Conservation (phyloP, 1,140 invertebrate species). For the Parasteatoda tepidariorum region DNA sequence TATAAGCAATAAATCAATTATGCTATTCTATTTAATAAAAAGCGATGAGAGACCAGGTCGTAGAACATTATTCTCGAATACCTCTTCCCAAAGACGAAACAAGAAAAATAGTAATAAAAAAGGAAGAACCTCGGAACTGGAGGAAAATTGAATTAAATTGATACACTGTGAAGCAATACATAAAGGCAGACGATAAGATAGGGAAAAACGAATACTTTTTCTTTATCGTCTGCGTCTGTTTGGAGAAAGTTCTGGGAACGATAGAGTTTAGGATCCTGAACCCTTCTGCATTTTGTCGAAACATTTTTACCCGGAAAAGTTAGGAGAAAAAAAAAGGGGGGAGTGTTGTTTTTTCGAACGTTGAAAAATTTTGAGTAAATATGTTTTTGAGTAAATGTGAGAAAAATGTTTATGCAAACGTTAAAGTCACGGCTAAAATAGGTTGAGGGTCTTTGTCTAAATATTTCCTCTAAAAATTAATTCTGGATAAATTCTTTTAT, state of each 20-base stretch:
- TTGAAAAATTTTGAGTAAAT: slow-evolving; percentile 5
- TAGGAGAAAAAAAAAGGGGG: too few relatives aligned
- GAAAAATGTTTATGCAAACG: too few relatives aligned
- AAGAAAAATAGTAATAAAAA: not conserved
- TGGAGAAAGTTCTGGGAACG: too few relatives aligned
- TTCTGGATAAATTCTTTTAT: too few relatives aligned
- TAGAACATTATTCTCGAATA: not conserved
- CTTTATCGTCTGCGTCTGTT: slow-evolving; percentile 2
- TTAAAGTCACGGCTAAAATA: too few relatives aligned
- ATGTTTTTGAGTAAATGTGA: too few relatives aligned
- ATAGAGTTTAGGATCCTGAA: too few relatives aligned
- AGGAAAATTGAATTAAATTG: slow-evolving; percentile 39
- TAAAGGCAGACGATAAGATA: slow-evolving; percentile 9
- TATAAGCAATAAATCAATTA: slow-evolving; percentile 4
- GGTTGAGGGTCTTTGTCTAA: too few relatives aligned
- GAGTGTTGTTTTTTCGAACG: too few relatives aligned
- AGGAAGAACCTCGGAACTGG: not conserved
- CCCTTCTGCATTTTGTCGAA: too few relatives aligned
- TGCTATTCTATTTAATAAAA: not conserved
- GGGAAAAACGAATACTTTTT: not conserved
- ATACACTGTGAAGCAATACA: slow-evolving; percentile 18
- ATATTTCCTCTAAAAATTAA: too few relatives aligned
- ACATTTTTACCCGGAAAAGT: too few relatives aligned
- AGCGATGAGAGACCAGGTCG: not conserved
- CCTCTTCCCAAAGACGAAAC: not conserved